Evolutionary conservation across 2,113 vertebrate species (phyloP), one percentile per base, ranked within the genome.

Genomic region (Pleuronectes platessa): DNA sequence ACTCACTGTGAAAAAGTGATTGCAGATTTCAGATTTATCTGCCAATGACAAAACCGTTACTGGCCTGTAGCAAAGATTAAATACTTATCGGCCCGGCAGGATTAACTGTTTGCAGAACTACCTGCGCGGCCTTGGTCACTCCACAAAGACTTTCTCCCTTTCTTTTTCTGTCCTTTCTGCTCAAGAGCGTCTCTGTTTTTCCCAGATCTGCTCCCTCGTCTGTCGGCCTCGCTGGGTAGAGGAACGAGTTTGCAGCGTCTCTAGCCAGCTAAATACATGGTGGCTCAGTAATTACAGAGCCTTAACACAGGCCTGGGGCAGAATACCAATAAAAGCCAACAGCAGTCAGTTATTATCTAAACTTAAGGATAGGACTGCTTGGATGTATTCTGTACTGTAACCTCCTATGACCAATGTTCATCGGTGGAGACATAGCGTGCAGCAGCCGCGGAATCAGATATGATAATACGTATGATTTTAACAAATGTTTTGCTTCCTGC

Each of bases 231-330:
- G 84, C 75, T 88, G 88, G 86, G 87, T 71, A 75, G 79, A 76
- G 78, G 81, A 84, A 88, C 68, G 75, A 53, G 79, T 71, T 86
- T 81, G 84, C 83, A 89, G 83, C 24, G 61, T 87, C 79, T 81
- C 49, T 65, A 82, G 84, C 88, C 88, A 89, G 79, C 78, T 91
- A 90, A 93, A 84, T 93, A 90, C 90, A 91, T 86, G 86, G 78
- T 90, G 90, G 84, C 79, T 87, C 67, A 64, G 83, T 93, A 93
- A 92, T 93, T 93, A 91, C 80, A 92, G 89, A 88, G 88, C 79
- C 71, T 70, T 86, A 83, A 86, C 89, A 91, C 84, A 88, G 77
- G 84, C 90, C 83, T 23, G 21, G 40, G 81, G 90, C 86, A 83
- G 85, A 85, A 85, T 83, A 86, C 83, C 88, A 87, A 88, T 75